These are phyloP conservation scores for Scomber scombrus DNA, from an alignment of 2,113 vertebrate species.

Conservation along the genomic window DNA sequence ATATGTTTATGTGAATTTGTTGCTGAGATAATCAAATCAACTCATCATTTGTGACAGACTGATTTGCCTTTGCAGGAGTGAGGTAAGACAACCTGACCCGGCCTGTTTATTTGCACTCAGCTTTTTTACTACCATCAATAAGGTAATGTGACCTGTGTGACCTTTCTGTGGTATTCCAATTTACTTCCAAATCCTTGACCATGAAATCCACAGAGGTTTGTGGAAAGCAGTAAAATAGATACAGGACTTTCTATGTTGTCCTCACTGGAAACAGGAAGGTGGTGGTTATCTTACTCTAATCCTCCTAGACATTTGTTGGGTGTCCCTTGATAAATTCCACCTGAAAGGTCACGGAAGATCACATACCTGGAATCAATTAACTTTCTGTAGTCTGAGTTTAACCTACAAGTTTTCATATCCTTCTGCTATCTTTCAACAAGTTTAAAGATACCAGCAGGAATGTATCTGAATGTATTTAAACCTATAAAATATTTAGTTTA, in stretches of 20 bases:
- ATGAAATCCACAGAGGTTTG: slow-evolving; percentile 27
- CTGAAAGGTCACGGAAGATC: slow-evolving; percentile 32
- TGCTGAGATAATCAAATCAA: background rate
- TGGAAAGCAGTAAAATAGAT: slow-evolving; percentile 31
- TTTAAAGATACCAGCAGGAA: background rate
- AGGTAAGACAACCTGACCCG: slow-evolving; percentile 13
- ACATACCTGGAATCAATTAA: slow-evolving; percentile 55
- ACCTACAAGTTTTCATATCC: background rate
- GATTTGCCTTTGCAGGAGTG: slow-evolving; percentile 9
- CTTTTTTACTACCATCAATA: background rate
- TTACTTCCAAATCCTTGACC: slow-evolving; percentile 14
- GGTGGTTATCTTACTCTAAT: slow-evolving; percentile 58
- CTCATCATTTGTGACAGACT: background rate
- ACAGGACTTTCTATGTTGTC: slow-evolving; percentile 11
- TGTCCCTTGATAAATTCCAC: slow-evolving; percentile 49
- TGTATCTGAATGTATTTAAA: background rate
- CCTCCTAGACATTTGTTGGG: slow-evolving; percentile 47
- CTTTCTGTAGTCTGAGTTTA: background rate
- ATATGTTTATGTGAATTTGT: slow-evolving; percentile 38
- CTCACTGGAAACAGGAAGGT: slow-evolving; percentile 46
- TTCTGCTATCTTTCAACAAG: too few relatives aligned
- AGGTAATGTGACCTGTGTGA: slow-evolving; percentile 17
- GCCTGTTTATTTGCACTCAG: slow-evolving; percentile 24
- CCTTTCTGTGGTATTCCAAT: background rate
- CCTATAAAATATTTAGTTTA: background rate